phyloP scores from a whole-genome alignment of 2,113 vertebrate genomes.

The Ceratotherium simum region DNA sequence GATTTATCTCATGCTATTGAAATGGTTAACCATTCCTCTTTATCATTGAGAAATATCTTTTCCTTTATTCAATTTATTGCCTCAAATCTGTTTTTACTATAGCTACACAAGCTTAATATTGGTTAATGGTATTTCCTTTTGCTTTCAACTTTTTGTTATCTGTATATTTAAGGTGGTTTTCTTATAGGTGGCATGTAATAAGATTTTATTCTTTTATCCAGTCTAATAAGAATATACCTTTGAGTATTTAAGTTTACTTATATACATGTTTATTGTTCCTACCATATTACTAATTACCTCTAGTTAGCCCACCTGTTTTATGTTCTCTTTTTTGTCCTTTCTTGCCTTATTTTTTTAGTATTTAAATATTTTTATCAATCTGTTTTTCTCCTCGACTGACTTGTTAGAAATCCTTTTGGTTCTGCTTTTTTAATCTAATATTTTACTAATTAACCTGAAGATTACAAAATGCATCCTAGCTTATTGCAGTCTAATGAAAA shows the following conservation, averaged over 20 bases:
- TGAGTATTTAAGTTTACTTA: not conserved
- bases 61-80: not conserved
- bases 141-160: not conserved
- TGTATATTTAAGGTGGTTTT: not conserved
- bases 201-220: not conserved
- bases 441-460: not conserved
- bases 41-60: not conserved
- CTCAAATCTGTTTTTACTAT: not conserved
- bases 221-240: not conserved
- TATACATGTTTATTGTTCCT: not conserved
- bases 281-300: not conserved
- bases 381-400: not conserved
- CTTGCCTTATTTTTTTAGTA: not conserved
- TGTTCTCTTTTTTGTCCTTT: not conserved
- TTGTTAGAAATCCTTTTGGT: not conserved
- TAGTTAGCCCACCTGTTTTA: not conserved
- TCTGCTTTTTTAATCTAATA: not conserved
- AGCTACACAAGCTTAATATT: not conserved
- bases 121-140: not conserved
- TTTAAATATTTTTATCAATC: not conserved
- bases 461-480: not conserved
- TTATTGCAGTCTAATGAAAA: conserved; percentile 44
- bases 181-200: not conserved
- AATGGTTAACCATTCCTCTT: not conserved
- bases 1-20: not conserved